These are phyloP conservation scores for Cheirogaleus medius DNA, from an alignment of 2,113 vertebrate species.

Conservation along the genomic window DNA sequence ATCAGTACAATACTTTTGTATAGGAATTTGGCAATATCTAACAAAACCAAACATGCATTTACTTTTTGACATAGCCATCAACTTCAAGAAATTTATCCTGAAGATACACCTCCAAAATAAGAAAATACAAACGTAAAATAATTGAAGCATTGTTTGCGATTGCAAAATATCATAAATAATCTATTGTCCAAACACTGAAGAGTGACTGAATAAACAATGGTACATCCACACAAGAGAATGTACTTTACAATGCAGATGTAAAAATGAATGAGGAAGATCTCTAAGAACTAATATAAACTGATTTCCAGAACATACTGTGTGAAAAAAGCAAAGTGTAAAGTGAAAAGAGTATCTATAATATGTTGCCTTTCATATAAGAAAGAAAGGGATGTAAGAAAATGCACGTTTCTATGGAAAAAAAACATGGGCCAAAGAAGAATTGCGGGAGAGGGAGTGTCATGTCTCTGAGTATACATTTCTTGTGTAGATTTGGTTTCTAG, in stretches of 20 bases:
- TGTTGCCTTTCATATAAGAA: not conserved
- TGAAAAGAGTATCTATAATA: not conserved
- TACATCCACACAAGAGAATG: not conserved
- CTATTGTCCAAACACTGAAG: not conserved
- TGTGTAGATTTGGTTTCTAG: not conserved
- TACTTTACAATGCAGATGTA: not conserved
- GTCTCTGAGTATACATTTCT: not conserved
- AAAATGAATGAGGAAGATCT: not conserved
- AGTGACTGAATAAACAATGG: not conserved
- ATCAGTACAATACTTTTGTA: not conserved
- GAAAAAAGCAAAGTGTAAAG: not conserved
- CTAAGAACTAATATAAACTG: not conserved
- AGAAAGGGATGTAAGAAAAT: not conserved
- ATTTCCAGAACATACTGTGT: not conserved
- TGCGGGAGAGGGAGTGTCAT: not conserved
- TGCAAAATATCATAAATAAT: not conserved
- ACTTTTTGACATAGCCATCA: not conserved
- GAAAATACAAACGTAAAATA: not conserved
- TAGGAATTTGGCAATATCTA: not conserved
- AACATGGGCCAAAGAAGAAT: not conserved
- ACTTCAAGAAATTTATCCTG: not conserved
- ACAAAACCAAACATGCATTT: not conserved
- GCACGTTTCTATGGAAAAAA: not conserved
- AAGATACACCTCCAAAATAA: not conserved
- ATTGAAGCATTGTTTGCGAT: not conserved